These are phyloP conservation scores for Lycaena phlaeas DNA, from an alignment of 2,888 invertebrate species.

Conservation along the genomic window DNA sequence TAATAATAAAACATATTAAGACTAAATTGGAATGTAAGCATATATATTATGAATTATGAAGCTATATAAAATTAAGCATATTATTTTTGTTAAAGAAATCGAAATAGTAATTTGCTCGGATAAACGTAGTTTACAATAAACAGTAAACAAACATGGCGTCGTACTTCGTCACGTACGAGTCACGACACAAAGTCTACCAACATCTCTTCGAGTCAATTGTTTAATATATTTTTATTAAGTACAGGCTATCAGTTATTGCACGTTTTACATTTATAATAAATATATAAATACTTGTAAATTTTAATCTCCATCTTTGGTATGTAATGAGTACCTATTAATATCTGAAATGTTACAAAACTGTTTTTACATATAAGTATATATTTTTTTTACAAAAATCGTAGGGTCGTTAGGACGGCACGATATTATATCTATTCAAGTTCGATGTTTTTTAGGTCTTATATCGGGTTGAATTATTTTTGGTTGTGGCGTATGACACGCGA, in stretches of 20 bases:
- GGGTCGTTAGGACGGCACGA: constrained; percentile 74
- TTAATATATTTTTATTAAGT: constrained; percentile 68
- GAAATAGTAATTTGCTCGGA: constrained; percentile 30
- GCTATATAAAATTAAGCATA: constrained; percentile 46
- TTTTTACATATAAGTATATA: constrained; percentile 65
- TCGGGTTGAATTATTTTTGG: constrained; percentile 36
- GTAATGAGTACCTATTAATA: constrained; percentile 69
- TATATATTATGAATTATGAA: constrained; percentile 35
- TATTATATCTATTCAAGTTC: constrained; percentile 69
- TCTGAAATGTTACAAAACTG: constrained; percentile 71
- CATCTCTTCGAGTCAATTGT: constrained; percentile 59
- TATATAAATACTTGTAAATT: constrained; percentile 74
- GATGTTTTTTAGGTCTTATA: constrained; percentile 65
- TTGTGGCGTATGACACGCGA: constrained; percentile 45
- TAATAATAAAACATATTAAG: constrained; percentile 51
- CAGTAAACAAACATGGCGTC: constrained; percentile 47
- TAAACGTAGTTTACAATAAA: constrained; percentile 64
- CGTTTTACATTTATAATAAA: constrained; percentile 73
- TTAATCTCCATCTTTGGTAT: constrained; percentile 67
- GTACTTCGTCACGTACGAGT: constrained; percentile 25
- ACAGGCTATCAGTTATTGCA: constrained; percentile 73
- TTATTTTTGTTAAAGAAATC: constrained; percentile 29
- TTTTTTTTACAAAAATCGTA: constrained; percentile 71
- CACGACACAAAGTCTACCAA: constrained; percentile 37
- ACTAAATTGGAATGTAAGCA: constrained; percentile 60